Conservation (phyloP, 1,140 invertebrate genomes). For the Heliconius himera region DNA sequence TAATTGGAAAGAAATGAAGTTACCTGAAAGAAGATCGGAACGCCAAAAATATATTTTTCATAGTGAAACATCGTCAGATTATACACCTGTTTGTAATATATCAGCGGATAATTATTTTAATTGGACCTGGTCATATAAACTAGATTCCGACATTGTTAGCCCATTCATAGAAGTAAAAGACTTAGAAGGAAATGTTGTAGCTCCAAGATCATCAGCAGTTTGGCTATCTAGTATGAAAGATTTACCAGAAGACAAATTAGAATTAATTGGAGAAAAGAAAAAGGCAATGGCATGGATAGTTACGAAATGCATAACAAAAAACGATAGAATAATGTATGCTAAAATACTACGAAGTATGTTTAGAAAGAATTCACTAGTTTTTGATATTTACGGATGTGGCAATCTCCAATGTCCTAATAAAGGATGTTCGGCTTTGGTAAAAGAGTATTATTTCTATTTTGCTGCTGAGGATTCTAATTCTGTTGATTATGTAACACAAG, state of each 20-base stretch:
- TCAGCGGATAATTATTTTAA: conserved; percentile 80
- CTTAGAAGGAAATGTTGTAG: conserved; percentile 57
- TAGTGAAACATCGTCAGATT: conserved; percentile 66
- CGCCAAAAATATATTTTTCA: conserved; percentile 80
- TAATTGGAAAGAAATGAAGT: conserved; percentile 41
- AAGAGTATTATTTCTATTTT: conserved; percentile 86
- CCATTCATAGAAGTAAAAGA: conserved; percentile 77
- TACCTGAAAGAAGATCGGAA: conserved; percentile 58
- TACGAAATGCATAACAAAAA: conserved; percentile 81
- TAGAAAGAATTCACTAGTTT: conserved; percentile 52
- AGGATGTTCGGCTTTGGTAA: conserved; percentile 72
- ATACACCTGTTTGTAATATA: conserved; percentile 57
- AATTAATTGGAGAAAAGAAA: conserved; percentile 58
- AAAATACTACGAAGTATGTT: conserved; percentile 82
- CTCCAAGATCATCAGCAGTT: conserved; percentile 50
- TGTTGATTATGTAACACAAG: conserved; percentile 85
- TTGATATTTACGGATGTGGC: conserved; percentile 89
- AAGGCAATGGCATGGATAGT: conserved; percentile 84
- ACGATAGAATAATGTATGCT: conserved; percentile 82
- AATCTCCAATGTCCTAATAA: conserved; percentile 54
- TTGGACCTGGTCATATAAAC: conserved; percentile 84
- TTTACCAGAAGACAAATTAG: conserved; percentile 39
- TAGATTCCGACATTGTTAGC: conserved; percentile 80
- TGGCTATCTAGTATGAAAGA: conserved; percentile 47
- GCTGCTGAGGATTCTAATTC: conserved; percentile 84